These are phyloP conservation scores for Drosophila multiciliata DNA, from an alignment of 2,888 invertebrate genomes.

Conservation along the genomic window DNA sequence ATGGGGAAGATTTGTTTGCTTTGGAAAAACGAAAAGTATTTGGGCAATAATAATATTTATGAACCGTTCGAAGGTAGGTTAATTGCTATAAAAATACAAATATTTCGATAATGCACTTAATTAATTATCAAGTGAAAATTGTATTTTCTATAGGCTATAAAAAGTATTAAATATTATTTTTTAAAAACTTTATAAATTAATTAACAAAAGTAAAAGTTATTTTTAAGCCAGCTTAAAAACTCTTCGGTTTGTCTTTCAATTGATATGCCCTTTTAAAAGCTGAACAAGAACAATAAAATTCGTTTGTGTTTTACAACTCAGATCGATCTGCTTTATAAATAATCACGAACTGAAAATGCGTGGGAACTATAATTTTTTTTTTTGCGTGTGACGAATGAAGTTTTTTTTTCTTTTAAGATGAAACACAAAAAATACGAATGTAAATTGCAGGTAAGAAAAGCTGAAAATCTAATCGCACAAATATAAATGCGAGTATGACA, in stretches of 20 bases:
- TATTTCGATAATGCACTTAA: not conserved
- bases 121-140: not conserved
- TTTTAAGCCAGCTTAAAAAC: not conserved
- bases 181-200: not conserved
- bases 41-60: not conserved
- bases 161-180: not conserved
- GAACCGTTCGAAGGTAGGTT: not conserved
- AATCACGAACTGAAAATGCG: constrained; percentile 77
- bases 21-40: constrained; percentile 28
- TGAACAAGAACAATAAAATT: constrained; percentile 62
- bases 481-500: constrained; percentile 71
- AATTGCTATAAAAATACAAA: not conserved
- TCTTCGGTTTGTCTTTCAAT: constrained; percentile 18
- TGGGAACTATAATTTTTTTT: constrained; percentile 66
- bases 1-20: constrained; percentile 22
- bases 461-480: constrained; percentile 69
- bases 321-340: constrained; percentile 55
- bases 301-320: constrained; percentile 44
- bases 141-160: not conserved
- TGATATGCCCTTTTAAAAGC: constrained; percentile 33
- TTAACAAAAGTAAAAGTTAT: not conserved
- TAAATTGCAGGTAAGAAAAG: constrained; percentile 65
- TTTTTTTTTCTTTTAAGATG: constrained; percentile 49
- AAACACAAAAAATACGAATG: constrained; percentile 39
- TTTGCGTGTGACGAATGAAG: constrained; percentile 72